phyloP scores from a whole-genome alignment of 2,797 vertebrate genomes.

The Megalops cyprinoides region DNA sequence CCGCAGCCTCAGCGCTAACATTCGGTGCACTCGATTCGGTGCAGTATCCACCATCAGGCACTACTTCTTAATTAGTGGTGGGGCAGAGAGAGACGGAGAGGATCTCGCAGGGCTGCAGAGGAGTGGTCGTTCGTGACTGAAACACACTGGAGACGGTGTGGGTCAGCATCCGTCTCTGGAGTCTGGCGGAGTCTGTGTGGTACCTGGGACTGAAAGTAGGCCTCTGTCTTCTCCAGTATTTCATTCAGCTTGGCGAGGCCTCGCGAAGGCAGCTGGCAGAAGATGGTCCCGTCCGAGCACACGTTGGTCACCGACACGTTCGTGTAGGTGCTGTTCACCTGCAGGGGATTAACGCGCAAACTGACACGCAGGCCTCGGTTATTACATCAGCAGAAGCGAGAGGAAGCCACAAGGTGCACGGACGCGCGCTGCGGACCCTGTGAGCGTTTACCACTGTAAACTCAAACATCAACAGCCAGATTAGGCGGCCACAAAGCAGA shows the following conservation, averaged over 20 bases:
- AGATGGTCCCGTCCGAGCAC: slow-evolving; percentile 83
- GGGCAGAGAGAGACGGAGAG: not conserved
- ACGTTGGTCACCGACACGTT: slow-evolving; percentile 86
- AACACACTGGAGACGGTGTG: too few relatives aligned
- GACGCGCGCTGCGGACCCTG: too few relatives aligned
- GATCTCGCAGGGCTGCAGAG: not conserved
- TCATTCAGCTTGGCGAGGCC: slow-evolving; percentile 80
- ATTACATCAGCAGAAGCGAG: not conserved
- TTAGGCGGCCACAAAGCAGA: too few relatives aligned
- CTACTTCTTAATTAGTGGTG: not conserved
- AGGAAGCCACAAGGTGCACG: too few relatives aligned
- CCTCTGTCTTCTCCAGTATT: slow-evolving; percentile 79
- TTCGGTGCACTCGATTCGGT: too few relatives aligned
- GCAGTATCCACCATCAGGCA: slow-evolving; percentile 27
- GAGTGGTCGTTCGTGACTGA: not conserved
- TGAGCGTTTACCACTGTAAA: too few relatives aligned
- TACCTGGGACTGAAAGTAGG: slow-evolving; percentile 84
- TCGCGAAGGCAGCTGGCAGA: slow-evolving; percentile 88
- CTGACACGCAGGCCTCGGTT: too few relatives aligned
- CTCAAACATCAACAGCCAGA: too few relatives aligned
- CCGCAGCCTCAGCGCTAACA: not conserved
- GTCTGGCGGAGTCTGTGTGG: slow-evolving; percentile 2
- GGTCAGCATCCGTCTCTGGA: too few relatives aligned
- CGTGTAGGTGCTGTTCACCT: slow-evolving; percentile 80
- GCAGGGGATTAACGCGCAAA: slow-evolving; percentile 20